These are phyloP conservation scores for Nemoura dubitans DNA, from an alignment of 2,888 invertebrate genomes.

Conservation along the genomic window DNA sequence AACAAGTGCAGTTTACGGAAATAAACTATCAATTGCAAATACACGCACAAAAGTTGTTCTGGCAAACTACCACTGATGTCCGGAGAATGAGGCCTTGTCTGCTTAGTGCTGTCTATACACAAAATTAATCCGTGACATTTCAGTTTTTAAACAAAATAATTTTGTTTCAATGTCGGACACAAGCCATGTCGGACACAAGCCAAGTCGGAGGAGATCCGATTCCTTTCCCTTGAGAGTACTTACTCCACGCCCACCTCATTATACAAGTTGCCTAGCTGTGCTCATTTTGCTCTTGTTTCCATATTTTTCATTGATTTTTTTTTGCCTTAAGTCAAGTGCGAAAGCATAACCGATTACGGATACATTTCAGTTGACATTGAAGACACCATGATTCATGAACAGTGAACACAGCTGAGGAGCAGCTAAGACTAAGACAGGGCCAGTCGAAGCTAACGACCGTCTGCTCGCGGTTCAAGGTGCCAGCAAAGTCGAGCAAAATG, in stretches of 20 bases:
- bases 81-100: neutral
- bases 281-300: neutral
- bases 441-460: neutral
- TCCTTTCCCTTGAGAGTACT: neutral
- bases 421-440: neutral
- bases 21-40: no score
- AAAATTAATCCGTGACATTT: neutral
- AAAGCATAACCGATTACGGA: no score
- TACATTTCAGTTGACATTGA: neutral
- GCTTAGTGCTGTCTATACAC: neutral
- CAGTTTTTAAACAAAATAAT: neutral
- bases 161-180: conserved; percentile 4
- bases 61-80: neutral
- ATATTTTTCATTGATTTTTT: neutral
- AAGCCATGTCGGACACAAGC: neutral
- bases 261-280: neutral
- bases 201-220: neutral
- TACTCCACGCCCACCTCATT: neutral
- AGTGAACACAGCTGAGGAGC: neutral
- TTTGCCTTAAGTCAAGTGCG: neutral
- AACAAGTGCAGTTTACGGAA: no score
- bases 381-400: neutral
- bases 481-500: neutral
- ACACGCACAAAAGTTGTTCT: neutral
- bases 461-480: neutral